Conservation (phyloP, 2,888 invertebrate species). For the Stomorhina lunata region DNA sequence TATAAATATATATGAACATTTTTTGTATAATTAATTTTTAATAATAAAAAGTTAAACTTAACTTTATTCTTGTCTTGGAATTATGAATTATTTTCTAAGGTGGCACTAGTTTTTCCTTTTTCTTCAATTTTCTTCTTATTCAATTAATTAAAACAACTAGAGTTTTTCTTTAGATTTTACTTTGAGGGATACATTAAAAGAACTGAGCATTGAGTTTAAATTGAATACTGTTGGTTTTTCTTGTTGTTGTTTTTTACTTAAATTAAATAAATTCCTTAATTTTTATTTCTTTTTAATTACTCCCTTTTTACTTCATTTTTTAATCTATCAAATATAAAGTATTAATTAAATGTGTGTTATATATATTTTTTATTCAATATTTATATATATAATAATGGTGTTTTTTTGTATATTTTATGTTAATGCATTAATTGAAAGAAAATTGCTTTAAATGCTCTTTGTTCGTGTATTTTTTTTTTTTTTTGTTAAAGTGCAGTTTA, state of each 20-base stretch:
- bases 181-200: slow-evolving; percentile 49
- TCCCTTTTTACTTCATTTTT: too few relatives aligned
- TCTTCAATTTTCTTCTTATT: slow-evolving; percentile 10
- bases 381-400: slow-evolving; percentile 2
- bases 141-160: slow-evolving; percentile 51
- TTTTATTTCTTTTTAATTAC: slow-evolving; percentile 22
- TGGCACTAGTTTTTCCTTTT: slow-evolving; percentile 61
- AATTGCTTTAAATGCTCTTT: slow-evolving; percentile 28
- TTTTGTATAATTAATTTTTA: slow-evolving; percentile 57
- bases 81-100: slow-evolving; percentile 61
- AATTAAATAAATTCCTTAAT: slow-evolving; percentile 60
- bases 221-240: slow-evolving; percentile 56
- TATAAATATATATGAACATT: slow-evolving; percentile 59
- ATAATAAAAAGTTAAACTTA: slow-evolving; percentile 65
- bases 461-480: slow-evolving; percentile 1
- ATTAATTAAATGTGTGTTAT: slow-evolving; percentile 19
- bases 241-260: not conserved
- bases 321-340: slow-evolving; percentile 48
- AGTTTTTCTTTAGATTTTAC: slow-evolving; percentile 23
- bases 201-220: slow-evolving; percentile 59
- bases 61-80: slow-evolving; percentile 57
- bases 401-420: slow-evolving; percentile 3
- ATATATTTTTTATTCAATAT: not conserved
- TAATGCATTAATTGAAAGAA: slow-evolving; percentile 12
- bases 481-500: slow-evolving; percentile 38